Conservation (phyloP, 1,140 invertebrate species). For the Odontomachus brunneus region DNA sequence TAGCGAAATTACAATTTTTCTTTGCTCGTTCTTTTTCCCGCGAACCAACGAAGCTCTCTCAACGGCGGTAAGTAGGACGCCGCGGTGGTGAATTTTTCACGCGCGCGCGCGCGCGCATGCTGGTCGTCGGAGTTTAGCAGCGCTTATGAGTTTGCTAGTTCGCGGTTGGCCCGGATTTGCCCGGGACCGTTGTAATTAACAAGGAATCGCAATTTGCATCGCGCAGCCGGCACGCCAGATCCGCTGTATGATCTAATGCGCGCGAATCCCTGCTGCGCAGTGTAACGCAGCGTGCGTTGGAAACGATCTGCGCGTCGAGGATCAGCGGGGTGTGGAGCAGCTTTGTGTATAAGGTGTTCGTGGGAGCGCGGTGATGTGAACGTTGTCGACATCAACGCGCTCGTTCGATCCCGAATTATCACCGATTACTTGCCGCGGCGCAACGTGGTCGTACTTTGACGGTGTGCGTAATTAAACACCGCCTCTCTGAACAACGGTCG, state of each 20-base stretch:
- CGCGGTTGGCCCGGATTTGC: conserved; percentile 30
- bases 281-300: conserved; percentile 11
- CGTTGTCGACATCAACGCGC: not conserved
- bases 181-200: conserved; percentile 62
- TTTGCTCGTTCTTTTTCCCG: not conserved
- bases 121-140: conserved; percentile 6
- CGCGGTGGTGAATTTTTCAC: not conserved
- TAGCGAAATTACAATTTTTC: not conserved
- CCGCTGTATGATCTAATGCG: conserved; percentile 48
- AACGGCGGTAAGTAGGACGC: too few species aligned
- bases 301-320: conserved; percentile 2
- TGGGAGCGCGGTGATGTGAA: conserved; percentile 4
- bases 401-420: conserved; percentile 20
- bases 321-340: conserved; percentile 25
- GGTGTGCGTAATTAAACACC: too few species aligned
- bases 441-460: conserved; percentile 3
- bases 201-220: conserved; percentile 64
- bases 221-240: not conserved
- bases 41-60: conserved; percentile 7
- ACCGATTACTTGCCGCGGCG: conserved; percentile 22
- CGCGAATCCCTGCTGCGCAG: conserved; percentile 17
- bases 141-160: conserved; percentile 17
- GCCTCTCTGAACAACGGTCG: too few species aligned
- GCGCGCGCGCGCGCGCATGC: too few species aligned
- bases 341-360: conserved; percentile 49